Evolutionary conservation across 2,888 invertebrate genomes (phyloP).

Genomic region (Meteorus colon): DNA sequence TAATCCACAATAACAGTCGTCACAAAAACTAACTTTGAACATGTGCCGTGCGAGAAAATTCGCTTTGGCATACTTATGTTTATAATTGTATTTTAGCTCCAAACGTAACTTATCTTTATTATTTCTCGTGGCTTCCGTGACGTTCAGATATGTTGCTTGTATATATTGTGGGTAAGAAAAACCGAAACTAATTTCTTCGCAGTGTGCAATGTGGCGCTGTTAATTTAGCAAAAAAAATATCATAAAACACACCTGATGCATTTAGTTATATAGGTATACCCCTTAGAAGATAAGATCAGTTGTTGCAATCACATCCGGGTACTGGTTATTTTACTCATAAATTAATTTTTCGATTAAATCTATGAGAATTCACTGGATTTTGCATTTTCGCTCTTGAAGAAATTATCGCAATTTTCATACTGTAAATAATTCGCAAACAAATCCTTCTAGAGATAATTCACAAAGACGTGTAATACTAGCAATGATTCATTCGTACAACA

Average conservation of each 20-base stretch:
- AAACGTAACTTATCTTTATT: slow-evolving; percentile 31
- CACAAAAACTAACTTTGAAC: slow-evolving; percentile 34
- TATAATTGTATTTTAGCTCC: slow-evolving; percentile 19
- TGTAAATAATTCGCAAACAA: too few relatives aligned
- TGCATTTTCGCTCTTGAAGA: too few relatives aligned
- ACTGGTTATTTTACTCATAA: too few relatives aligned
- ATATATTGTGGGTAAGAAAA: slow-evolving; percentile 10
- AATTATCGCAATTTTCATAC: too few relatives aligned
- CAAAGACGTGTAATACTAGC: too few relatives aligned
- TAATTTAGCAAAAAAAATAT: neutral
- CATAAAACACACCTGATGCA: neutral
- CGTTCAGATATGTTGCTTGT: slow-evolving; percentile 6
- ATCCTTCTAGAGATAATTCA: too few relatives aligned
- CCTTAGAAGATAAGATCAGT: too few relatives aligned
- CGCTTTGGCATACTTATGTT: slow-evolving; percentile 26
- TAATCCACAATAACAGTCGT: neutral
- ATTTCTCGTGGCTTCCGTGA: slow-evolving; percentile 12
- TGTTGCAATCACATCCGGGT: too few relatives aligned
- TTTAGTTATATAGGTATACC: neutral
- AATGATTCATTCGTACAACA: too few relatives aligned
- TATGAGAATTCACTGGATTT: too few relatives aligned
- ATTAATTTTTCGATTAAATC: too few relatives aligned
- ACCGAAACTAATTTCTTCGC: neutral
- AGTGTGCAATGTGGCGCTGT: neutral
- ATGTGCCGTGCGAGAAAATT: slow-evolving; percentile 38